phyloP scores from a whole-genome alignment of 2,888 invertebrate species.

The Caenorhabditis afra region DNA sequence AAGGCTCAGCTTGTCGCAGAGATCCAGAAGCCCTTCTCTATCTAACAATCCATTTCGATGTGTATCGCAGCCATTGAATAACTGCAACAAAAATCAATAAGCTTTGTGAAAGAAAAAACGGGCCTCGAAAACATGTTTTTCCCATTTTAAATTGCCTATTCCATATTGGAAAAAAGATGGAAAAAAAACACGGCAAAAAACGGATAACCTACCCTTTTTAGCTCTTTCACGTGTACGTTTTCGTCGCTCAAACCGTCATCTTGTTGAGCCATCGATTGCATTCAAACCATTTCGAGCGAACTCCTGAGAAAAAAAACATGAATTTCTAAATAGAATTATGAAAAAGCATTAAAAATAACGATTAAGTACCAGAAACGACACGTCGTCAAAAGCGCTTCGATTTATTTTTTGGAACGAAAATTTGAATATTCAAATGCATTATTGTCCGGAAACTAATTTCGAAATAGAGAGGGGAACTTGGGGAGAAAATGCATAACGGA shows the following conservation, averaged over 20 bases:
- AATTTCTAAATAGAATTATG: not conserved
- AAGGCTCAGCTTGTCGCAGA: conserved; percentile 69
- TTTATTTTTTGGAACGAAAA: not conserved
- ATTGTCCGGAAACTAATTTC: conserved; percentile 11
- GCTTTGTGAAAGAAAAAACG: conserved; percentile 7
- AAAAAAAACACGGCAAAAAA: too few species aligned
- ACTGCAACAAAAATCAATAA: conserved; percentile 57
- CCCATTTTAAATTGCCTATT: too few species aligned
- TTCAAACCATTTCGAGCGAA: conserved; percentile 59
- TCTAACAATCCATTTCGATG: conserved; percentile 65
- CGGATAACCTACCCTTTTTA: conserved; percentile 62
- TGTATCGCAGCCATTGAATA: conserved; percentile 69
- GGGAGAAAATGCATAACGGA: conserved; percentile 12
- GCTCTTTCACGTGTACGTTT: conserved; percentile 72
- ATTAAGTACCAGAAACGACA: conserved; percentile 14
- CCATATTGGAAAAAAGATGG: too few species aligned
- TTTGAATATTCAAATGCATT: conserved; percentile 30
- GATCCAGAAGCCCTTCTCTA: conserved; percentile 56
- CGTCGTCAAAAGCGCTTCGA: not conserved
- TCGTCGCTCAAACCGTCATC: conserved; percentile 69
- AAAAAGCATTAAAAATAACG: not conserved
- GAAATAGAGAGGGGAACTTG: not conserved
- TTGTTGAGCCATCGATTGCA: conserved; percentile 61
- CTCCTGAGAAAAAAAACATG: conserved; percentile 17
- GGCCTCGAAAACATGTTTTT: too few species aligned